Evolutionary conservation across 1,140 invertebrate species (phyloP), one percentile per base, ranked within the genome.

Genomic region (Tetramorium alpestre): DNA sequence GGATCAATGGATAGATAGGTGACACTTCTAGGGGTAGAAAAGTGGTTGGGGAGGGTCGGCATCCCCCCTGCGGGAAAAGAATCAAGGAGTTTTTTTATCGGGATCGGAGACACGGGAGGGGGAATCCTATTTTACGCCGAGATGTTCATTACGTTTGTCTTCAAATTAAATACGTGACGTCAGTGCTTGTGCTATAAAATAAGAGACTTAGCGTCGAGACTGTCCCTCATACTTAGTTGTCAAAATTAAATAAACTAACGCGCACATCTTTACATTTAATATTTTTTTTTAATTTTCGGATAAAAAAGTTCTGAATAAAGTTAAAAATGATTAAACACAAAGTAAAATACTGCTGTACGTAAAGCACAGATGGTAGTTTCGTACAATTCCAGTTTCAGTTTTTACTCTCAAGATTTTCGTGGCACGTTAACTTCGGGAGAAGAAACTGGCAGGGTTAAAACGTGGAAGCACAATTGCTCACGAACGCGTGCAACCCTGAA

Each of bases 71-170:
- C 81, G 90, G 94, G 92, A 95, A 94, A 84, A 91, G 93, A 94
- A 88, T 93, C 92, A 94, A 87, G 94, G 94, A 95, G 89, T 86
- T 93, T 92, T 85, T 93, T 92, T 28, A 86, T 87, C 41, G 38
- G 94, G 94, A 94, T 93, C 88, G 91, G 94, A 93, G 90, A 80
- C 93, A 95, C 94, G 93, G 94, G 93, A 95, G 94, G 94, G 94
- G 94, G 94, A 92, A 94, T 81, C 49, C 56, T 90, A 72, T 51
- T 81, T 51, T 69, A 38, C 58, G 62, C 87, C 51, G 78, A 69
- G 64, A 70, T 80, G 44, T 25, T 65, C 56, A 60, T 60, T 56
- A 65, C 44, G 60, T 54, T 67, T 69, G 41, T 3, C 16, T 4
- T 73, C 33, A 16, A 65, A 84, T 73, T 84, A 62, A 60, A 60